These are phyloP conservation scores for Ammodytes dubius DNA, from an alignment of 2,113 vertebrate genomes.

Conservation along the genomic window DNA sequence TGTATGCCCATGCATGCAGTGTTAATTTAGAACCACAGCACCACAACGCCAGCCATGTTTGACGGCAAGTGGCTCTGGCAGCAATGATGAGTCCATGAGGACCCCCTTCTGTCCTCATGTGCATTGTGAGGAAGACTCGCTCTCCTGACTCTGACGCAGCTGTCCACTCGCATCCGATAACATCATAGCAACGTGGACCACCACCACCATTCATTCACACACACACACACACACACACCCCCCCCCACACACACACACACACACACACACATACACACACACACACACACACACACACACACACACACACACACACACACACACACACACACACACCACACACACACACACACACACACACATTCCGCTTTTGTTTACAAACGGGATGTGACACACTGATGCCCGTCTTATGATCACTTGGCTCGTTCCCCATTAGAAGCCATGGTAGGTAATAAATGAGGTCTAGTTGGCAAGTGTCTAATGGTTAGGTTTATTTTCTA, in stretches of 20 bases:
- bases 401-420: constrained; percentile 45
- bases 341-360: constrained; percentile 4
- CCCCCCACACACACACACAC: constrained; percentile 16
- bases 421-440: constrained; percentile 55
- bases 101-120: constrained; percentile 70
- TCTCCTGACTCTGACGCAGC: constrained; percentile 68
- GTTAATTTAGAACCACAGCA: constrained; percentile 50
- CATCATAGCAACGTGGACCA: constrained; percentile 26
- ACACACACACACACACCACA: neutral
- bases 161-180: constrained; percentile 71
- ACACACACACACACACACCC: neutral
- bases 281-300: constrained; percentile 10
- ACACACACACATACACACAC: neutral
- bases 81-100: constrained; percentile 73
- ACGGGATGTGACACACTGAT: constrained; percentile 64
- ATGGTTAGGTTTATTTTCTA: constrained; percentile 47
- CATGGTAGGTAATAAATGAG: constrained; percentile 34
- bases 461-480: constrained; percentile 59
- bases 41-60: constrained; percentile 60
- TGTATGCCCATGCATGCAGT: constrained; percentile 8
- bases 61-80: constrained; percentile 71
- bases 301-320: neutral
- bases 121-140: constrained; percentile 69
- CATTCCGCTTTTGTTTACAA: constrained; percentile 29
- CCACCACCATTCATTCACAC: neutral